A percentile compares a stretch with the other conserved stretches of the same genome.
Conservation (phyloP, 2,113 vertebrate species). For the Cephalopterus ornatus region DNA sequence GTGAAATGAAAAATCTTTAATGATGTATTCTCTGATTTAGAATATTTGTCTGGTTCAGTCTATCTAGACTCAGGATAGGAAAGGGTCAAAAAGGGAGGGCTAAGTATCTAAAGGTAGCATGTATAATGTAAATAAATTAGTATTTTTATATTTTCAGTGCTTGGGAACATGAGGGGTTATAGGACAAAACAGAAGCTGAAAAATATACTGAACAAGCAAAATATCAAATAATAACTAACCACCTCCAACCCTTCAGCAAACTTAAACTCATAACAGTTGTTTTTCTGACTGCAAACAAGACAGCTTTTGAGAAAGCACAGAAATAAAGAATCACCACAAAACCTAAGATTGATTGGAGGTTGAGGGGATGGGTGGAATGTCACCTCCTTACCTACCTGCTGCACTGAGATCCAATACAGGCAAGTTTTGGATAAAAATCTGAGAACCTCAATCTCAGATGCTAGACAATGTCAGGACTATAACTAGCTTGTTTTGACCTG, state of each 20-base stretch:
- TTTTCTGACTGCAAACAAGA: neutral
- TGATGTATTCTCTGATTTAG: neutral
- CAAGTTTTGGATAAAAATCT: neutral
- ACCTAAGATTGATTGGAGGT: neutral
- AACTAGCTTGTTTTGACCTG: neutral
- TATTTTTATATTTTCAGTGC: neutral
- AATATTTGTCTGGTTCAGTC: neutral
- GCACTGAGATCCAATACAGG: neutral
- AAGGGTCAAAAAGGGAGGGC: neutral
- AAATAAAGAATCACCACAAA: neutral
- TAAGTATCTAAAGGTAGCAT: neutral
- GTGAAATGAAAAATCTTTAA: neutral
- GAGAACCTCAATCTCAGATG: neutral
- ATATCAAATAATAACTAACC: neutral
- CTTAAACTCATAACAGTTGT: neutral
- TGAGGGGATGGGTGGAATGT: neutral
- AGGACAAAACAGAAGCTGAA: neutral
- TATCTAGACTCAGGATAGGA: neutral
- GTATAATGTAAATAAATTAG: neutral
- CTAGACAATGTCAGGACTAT: neutral
- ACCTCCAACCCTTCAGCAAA: rapidly evolving
- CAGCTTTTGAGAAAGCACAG: neutral
- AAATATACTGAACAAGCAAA: neutral
- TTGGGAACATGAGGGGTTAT: neutral
- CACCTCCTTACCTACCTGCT: neutral